These are phyloP conservation scores for Arnoldichthys spilopterus DNA, from an alignment of 2,797 vertebrate species.

Conservation along the genomic window DNA sequence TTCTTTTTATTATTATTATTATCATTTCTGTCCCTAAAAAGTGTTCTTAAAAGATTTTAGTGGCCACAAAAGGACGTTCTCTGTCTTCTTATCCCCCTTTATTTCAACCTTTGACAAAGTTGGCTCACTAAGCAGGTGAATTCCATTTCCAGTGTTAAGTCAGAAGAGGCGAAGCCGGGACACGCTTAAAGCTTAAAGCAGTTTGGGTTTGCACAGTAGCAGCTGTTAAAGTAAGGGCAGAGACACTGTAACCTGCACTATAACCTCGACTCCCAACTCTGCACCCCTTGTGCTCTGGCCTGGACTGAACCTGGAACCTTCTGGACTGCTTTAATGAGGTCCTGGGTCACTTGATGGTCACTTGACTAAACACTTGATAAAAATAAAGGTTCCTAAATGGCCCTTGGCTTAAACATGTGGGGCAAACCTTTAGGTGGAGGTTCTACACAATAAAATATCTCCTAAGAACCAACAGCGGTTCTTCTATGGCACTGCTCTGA, in stretches of 20 bases:
- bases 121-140: too few species aligned
- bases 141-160: too few species aligned
- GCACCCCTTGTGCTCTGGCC: not conserved
- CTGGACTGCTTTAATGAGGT: not conserved
- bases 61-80: too few species aligned
- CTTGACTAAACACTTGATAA: too few species aligned
- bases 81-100: too few species aligned
- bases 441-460: not conserved
- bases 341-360: not conserved
- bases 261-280: not conserved
- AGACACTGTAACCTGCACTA: not conserved
- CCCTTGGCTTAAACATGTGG: too few species aligned
- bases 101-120: too few species aligned
- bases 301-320: not conserved
- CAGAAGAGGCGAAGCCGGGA: too few species aligned
- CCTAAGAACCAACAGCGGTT: not conserved
- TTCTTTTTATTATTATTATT: too few species aligned
- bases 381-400: not conserved
- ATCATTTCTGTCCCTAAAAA: too few species aligned
- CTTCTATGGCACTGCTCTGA: not conserved
- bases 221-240: not conserved
- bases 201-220: not conserved
- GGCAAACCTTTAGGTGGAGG: not conserved
- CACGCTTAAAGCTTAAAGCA: not conserved
- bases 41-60: too few species aligned